Evolutionary conservation across 1,140 invertebrate genomes (phyloP).

Genomic region (Ctenoplectra terminalis): DNA sequence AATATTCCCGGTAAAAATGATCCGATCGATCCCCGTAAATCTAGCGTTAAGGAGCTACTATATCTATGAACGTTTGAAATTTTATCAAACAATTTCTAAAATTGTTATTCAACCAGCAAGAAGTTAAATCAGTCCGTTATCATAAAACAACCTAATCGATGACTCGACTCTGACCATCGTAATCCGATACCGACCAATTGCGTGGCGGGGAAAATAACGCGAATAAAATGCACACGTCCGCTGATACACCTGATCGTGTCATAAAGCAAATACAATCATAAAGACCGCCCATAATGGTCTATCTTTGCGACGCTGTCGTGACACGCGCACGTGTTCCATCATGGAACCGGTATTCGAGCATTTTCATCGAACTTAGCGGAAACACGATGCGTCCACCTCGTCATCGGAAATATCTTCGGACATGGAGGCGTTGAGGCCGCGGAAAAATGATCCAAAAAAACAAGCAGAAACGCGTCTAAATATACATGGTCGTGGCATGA

Average conservation of each 20-base stretch:
- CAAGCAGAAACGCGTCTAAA: background rate
- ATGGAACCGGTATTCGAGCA: conserved; percentile 47
- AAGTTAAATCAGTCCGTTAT: background rate
- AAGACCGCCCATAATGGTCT: background rate
- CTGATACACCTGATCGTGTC: conserved; percentile 38
- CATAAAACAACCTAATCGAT: background rate
- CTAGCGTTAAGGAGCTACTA: too few relatives aligned
- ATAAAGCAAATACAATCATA: background rate
- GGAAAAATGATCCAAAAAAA: background rate
- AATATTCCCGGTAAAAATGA: too few relatives aligned
- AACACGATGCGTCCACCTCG: conserved; percentile 53
- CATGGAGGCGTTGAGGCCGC: background rate
- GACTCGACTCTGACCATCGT: background rate
- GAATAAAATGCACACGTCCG: conserved; percentile 29
- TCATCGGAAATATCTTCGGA: conserved; percentile 38
- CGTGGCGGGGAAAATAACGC: conserved; percentile 8
- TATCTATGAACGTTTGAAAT: too few relatives aligned
- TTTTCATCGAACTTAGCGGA: conserved; percentile 43
- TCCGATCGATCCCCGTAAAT: too few relatives aligned
- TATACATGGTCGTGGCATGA: background rate
- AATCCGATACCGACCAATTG: background rate
- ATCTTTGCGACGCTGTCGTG: background rate
- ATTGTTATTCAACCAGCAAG: background rate
- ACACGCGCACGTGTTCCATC: conserved; percentile 25
- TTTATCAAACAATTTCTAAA: too few relatives aligned